Percentiles rank a stretch among this genome's conserved stretches.
Conservation (phyloP, 92 coral and sea anemone genomes). For the Umimayanthus kanabou region DNA sequence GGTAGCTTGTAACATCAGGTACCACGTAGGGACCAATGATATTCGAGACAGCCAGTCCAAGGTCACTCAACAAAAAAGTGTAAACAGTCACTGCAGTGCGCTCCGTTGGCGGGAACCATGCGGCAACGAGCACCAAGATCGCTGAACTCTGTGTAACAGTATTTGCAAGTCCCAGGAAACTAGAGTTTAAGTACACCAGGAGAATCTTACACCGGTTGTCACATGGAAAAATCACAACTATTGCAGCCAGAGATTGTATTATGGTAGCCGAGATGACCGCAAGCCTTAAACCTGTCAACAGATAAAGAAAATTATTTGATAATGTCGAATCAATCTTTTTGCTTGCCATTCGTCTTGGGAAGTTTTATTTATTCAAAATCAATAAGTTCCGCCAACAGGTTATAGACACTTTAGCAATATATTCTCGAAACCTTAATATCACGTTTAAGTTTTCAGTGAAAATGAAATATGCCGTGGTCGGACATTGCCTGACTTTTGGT, state of each 20-base stretch:
- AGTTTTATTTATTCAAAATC: too few relatives aligned
- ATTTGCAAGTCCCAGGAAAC: conserved; percentile 1
- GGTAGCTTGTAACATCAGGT: conserved; percentile 79
- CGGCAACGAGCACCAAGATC: conserved; percentile 78
- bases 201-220: neutral
- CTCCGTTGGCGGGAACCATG: conserved; percentile 94
- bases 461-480: too few relatives aligned
- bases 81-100: conserved; percentile 90
- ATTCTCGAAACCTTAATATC: too few relatives aligned
- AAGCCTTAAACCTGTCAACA: neutral
- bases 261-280: neutral
- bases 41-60: conserved; percentile 81
- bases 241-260: conserved; percentile 1
- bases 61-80: conserved; percentile 70
- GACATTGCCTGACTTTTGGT: too few relatives aligned
- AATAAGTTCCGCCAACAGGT: too few relatives aligned
- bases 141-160: conserved; percentile 64
- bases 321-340: too few relatives aligned
- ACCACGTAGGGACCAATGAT: conserved; percentile 80
- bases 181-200: conserved; percentile 1
- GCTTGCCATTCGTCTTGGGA: too few relatives aligned
- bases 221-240: conserved; percentile 18
- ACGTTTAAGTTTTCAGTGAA: too few relatives aligned
- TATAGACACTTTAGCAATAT: too few relatives aligned
- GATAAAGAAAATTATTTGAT: neutral